Evolutionary conservation across 2,888 invertebrate genomes (phyloP), one percentile per base, ranked within the genome.

Genomic region (Lepidocyrtoides sp.): DNA sequence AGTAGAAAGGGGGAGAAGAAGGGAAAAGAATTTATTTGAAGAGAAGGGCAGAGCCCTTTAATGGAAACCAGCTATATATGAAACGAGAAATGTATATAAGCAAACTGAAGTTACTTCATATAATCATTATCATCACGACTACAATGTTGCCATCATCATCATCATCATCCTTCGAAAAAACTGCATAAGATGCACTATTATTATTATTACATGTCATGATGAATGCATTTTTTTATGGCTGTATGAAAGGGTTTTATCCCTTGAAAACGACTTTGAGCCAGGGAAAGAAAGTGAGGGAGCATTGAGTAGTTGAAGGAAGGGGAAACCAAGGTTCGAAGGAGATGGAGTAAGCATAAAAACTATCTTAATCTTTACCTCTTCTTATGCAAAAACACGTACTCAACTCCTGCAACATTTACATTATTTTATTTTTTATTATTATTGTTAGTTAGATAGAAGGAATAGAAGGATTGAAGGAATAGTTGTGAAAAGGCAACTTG

Each of bases 361-460:
- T 75, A 29, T 89, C 83, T 84, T 90, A 90, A 90, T 90, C 90
- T 90, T 90, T 77, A 84, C 84, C 79, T 72, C 89, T 84, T 79
- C 84, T 85, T 90, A 90, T 90, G 90, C 90, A 90, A 90, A 90
- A 90, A 90, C 90, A 90, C 84, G 90, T 90, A 60, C 51, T 36
- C 1, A 23, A 69, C 17, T 20, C 20, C 17, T 72, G 32, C 32
- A 69, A 17, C 63, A 69, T 69, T 69, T 69, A 69, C 41, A 36
- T 20, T 69, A 41, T n/a, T n/a, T n/a, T n/a, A n/a, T n/a, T n/a
- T n/a, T n/a, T n/a, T n/a, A n/a, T 69, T 48, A 48, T 48, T 48
- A 48, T 10, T n/a, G n/a, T n/a, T 51, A 14, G 51, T 14, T 14
- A 7, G 54, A 7, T 17, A 7, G 7, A 57, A 57, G 54, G n/a